These are phyloP conservation scores for Ypsolopha scabrella DNA, from an alignment of 2,888 invertebrate genomes.

Conservation along the genomic window DNA sequence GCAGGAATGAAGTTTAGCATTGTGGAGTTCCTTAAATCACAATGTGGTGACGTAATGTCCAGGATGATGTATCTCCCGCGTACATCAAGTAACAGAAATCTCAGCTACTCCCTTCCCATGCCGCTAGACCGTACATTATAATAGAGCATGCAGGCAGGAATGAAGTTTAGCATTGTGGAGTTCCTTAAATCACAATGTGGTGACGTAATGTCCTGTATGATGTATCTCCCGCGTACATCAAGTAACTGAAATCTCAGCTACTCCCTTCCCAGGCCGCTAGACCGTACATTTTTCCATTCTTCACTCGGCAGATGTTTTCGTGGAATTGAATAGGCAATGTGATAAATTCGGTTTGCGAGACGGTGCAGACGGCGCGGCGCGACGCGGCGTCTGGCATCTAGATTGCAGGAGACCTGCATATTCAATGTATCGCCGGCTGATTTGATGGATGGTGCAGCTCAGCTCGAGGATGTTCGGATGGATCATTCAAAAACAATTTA, in stretches of 20 bases:
- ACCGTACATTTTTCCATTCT: constrained; percentile 34
- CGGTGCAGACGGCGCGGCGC: constrained; percentile 31
- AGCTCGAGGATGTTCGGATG: background rate
- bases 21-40: no score
- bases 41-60: no score
- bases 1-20: no score
- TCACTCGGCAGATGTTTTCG: constrained; percentile 49
- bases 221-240: background rate
- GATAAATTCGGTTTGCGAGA: constrained; percentile 60
- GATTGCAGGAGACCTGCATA: constrained; percentile 2
- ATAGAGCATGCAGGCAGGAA: no score
- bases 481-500: background rate
- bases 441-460: constrained; percentile 2
- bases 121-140: no score
- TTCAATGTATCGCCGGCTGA: background rate
- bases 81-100: no score
- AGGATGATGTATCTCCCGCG: no score
- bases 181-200: no score
- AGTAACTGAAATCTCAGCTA: background rate
- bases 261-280: constrained; percentile 1
- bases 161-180: no score
- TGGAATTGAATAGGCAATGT: constrained; percentile 62
- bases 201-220: background rate
- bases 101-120: no score
- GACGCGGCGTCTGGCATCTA: constrained; percentile 24